Evolutionary conservation across 2,888 invertebrate species (phyloP), one percentile per base, ranked within the genome.

Genomic region (Euzetes globulus): DNA sequence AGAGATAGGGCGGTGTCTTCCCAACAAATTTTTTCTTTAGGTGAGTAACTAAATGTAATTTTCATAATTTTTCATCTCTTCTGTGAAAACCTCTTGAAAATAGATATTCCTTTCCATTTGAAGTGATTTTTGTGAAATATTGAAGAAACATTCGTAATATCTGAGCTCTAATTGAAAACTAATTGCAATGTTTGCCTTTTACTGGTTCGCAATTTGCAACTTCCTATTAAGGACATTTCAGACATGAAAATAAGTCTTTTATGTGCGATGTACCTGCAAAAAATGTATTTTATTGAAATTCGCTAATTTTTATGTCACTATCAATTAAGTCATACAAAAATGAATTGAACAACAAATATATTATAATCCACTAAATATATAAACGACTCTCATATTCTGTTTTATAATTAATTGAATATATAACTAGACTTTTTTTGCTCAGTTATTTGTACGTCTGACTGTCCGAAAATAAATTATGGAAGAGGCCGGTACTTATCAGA

Each of bases 401-500:
- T 6, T 13, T 41, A 9, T 9, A 41, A 41, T 41, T 13, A 41
- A 41, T 41, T 41, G 41, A 41, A 41, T n/a, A n/a, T n/a, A n/a
- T n/a, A n/a, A n/a, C n/a, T n/a, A n/a, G 41, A 37, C 33, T 7
- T 15, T 13, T 33, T 41, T 70, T 37, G 41, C 7, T 25, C 25
- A 37, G 25, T 19, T 25, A 11, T 27, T n/a, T 27, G 5, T n/a
- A 3, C n/a, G 17, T 25, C 6, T 27, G 17, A n/a, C 7, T n/a
- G 22, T 27, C n/a, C 4, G 4, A 7, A 37, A 27, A 9, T 9
- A 19, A 60, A 37, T 45, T 11, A 74, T 74, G 74, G 71, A 55
- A 71, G 74, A 74, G n/a, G 15, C 71, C 17, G 55, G 22, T 2
- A 29, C 29, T 33, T 74, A 74, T 63, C 19, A 50, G 22, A 71